These are phyloP conservation scores for Hydrochoerus hydrochaeris DNA, from an alignment of 2,113 vertebrate genomes.

Conservation along the genomic window DNA sequence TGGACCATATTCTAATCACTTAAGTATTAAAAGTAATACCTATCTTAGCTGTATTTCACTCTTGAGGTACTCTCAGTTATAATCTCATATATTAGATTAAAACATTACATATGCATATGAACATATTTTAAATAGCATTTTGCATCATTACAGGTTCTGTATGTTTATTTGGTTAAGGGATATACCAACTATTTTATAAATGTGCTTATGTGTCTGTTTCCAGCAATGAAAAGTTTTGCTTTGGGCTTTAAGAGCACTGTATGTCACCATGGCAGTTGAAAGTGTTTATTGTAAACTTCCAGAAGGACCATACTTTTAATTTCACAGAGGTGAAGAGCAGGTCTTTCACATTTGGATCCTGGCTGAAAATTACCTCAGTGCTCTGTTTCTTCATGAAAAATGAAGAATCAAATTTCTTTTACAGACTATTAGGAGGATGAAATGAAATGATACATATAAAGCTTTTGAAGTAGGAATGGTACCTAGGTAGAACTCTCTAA, in stretches of 20 bases:
- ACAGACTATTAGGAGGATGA: not conserved
- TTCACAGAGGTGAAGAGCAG: not conserved
- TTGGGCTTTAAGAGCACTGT: not conserved
- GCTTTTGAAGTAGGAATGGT: not conserved
- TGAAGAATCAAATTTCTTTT: not conserved
- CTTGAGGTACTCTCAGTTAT: not conserved
- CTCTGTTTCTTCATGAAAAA: not conserved
- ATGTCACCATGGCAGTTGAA: not conserved
- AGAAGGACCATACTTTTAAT: not conserved
- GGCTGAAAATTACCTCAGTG: not conserved
- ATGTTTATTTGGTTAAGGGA: not conserved
- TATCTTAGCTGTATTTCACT: not conserved
- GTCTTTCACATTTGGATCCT: not conserved
- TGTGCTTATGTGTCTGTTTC: not conserved
- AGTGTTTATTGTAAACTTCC: not conserved
- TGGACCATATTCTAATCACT: not conserved
- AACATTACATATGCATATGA: not conserved
- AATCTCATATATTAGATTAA: not conserved
- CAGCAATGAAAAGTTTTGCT: not conserved
- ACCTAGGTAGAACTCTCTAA: not conserved
- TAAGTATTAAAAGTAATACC: not conserved
- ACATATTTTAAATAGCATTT: not conserved
- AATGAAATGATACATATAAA: not conserved
- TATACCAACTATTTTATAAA: not conserved
- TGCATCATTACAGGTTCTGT: not conserved